Percentiles rank a stretch among this genome's conserved stretches.
These are phyloP conservation scores for Heliconius eleuchia DNA, from an alignment of 1,140 invertebrate species.

Conservation along the genomic window DNA sequence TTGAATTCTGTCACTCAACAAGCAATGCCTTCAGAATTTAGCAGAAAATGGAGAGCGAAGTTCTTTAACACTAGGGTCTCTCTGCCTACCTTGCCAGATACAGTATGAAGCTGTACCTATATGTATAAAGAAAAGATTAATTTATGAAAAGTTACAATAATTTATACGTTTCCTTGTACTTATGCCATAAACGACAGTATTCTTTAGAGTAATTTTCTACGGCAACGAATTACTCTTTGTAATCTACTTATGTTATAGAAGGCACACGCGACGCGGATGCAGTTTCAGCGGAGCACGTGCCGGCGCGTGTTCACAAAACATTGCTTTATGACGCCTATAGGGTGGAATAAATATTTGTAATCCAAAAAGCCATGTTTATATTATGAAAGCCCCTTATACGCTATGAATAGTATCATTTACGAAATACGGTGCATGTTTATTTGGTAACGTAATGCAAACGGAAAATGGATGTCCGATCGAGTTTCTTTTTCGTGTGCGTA, in stretches of 20 bases:
- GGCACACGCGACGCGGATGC: conserved; percentile 53
- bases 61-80: too few species aligned
- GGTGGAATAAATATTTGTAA: conserved; percentile 77
- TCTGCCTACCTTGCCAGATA: too few species aligned
- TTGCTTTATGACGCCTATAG: conserved; percentile 61
- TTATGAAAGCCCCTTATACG: conserved; percentile 45
- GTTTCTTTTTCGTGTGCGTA: conserved; percentile 20
- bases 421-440: conserved; percentile 44
- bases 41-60: too few species aligned
- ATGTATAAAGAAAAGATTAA: background rate
- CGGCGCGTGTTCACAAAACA: conserved; percentile 61
- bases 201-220: conserved; percentile 14
- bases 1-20: too few species aligned
- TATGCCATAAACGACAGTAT: conserved; percentile 4
- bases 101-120: too few species aligned
- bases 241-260: conserved; percentile 25
- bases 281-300: conserved; percentile 55
- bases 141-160: background rate
- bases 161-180: background rate
- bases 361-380: conserved; percentile 64
- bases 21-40: too few species aligned
- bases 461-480: conserved; percentile 34
- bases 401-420: conserved; percentile 53
- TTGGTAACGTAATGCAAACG: conserved; percentile 37
- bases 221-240: conserved; percentile 19